phyloP scores from a whole-genome alignment of 1,140 invertebrate species.

The Bombus confusus region DNA sequence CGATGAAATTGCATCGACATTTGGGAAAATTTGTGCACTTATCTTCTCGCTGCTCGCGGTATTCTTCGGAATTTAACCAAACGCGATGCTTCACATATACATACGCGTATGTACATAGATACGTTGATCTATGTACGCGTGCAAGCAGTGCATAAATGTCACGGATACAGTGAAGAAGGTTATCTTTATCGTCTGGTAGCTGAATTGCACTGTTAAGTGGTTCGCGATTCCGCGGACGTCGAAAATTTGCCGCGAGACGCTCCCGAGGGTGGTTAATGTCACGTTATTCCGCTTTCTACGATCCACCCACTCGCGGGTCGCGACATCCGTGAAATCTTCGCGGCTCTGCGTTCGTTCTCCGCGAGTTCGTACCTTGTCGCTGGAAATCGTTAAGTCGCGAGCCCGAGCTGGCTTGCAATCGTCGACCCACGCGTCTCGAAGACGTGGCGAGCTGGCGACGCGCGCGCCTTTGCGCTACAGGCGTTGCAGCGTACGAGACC shows the following conservation, averaged over 20 bases:
- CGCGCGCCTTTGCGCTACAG: background rate
- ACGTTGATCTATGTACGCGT: background rate
- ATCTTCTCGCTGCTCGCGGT: no score
- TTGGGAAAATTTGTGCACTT: background rate
- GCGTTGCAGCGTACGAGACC: slow-evolving; percentile 4
- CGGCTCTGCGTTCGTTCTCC: slow-evolving; percentile 1
- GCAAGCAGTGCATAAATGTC: slow-evolving; percentile 38
- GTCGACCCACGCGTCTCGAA: slow-evolving; percentile 40
- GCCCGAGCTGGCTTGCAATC: slow-evolving; percentile 34
- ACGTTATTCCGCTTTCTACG: slow-evolving; percentile 46
- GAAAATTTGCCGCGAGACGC: background rate
- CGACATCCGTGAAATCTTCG: slow-evolving; percentile 55
- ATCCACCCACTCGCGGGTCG: slow-evolving; percentile 47
- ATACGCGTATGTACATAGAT: background rate
- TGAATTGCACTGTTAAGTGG: background rate
- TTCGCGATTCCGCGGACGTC: background rate
- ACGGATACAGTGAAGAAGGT: slow-evolving; percentile 25
- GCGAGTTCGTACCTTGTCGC: slow-evolving; percentile 31
- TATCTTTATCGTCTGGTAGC: slow-evolving; percentile 51
- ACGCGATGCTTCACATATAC: background rate
- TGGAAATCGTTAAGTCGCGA: slow-evolving; percentile 59
- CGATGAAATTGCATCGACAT: background rate
- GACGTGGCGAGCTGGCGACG: slow-evolving; percentile 40
- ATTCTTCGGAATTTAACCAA: background rate
- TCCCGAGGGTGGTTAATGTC: slow-evolving; percentile 16